Percentiles rank a stretch among this genome's conserved stretches.
These are phyloP conservation scores for Gymnopithys bicolor DNA, from an alignment of 2,797 vertebrate genomes.

Conservation along the genomic window DNA sequence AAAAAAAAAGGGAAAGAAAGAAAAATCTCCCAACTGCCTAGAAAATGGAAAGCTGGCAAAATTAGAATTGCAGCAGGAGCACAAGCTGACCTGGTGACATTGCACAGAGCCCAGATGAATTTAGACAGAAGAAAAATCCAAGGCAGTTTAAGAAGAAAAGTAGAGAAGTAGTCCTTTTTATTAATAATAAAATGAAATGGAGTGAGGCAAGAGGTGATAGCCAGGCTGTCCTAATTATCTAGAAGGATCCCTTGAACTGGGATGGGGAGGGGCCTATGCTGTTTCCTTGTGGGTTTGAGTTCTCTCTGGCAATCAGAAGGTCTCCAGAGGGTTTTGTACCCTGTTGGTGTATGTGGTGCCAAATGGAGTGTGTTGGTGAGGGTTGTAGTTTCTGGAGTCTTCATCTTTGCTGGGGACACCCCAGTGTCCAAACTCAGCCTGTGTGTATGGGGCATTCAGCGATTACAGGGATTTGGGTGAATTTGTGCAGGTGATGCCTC, in stretches of 20 bases:
- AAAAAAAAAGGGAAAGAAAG: not conserved
- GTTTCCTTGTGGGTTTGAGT: rapidly evolving
- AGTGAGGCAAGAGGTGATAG: not conserved
- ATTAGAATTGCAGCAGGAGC: constrained; percentile 49
- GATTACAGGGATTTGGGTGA: not conserved
- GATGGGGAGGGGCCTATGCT: rapidly evolving
- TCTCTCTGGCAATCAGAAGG: not conserved
- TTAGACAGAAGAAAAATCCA: constrained; percentile 20
- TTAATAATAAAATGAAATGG: constrained; percentile 1
- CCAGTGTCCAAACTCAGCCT: rapidly evolving
- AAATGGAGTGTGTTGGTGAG: not conserved
- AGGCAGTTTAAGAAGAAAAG: not conserved
- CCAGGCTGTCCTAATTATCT: not conserved
- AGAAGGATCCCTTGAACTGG: not conserved
- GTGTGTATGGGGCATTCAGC: rapidly evolving
- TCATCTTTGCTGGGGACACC: not conserved
- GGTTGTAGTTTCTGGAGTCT: not conserved
- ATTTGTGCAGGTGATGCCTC: not conserved
- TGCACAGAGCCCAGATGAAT: constrained; percentile 44
- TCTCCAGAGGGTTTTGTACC: not conserved
- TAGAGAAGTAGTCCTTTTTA: not conserved
- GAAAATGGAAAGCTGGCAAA: constrained; percentile 37
- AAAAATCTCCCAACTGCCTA: constrained; percentile 32
- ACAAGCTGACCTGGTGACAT: constrained; percentile 43
- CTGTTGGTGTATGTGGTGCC: rapidly evolving